Base-by-base conservation (phyloP, 2,113 vertebrate genomes). In the Thinocorus orbignyianus region DNA sequence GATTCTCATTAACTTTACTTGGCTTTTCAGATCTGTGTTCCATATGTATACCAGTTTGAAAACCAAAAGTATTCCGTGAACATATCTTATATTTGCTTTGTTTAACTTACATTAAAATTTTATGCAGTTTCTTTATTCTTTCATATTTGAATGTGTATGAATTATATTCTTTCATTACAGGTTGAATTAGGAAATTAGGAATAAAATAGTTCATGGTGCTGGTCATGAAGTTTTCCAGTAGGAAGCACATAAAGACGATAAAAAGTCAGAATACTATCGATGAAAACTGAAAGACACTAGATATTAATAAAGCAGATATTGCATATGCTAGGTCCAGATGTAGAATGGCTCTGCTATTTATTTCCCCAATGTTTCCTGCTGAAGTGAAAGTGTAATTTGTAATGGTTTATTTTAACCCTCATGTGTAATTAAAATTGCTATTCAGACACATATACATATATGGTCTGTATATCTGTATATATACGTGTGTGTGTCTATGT, bases 21-120 rank as follows among this genome's bases (percentile, higher is more conserved):
- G 64, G 6, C 10, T 96, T 74, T 93, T 88, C 39, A 78, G 35
- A 55, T 93, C 92, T 84, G 73, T 84, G 17, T 46, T 93, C 83
- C 86, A 81, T 81, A 71, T 71, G 73, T 44, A 69, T 39, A 23
- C 13, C 52, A 68, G 48, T 41, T 86, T 37, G 48, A 81, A 76
- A 90, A 71, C 20, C 14, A 18, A 19, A 93, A 81, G 13, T 55
- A 44, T 86, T 90, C 49, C 2, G 0, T 41, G 35, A 84, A 65
- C 2, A 18, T 76, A 65, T 33, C 46, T 48, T 46, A 11, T 69
- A 58, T 41, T 90, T 90, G 1, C 20, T 70, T 95, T 60, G 13
- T 51, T 81, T 79, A 85, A 57, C 35, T 88, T 71, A 23, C 6
- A n/a, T 71, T 86, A 92, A 88, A 81, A 42, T 46, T 65, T 52